Evolutionary conservation across 1,140 invertebrate species (phyloP).

Genomic region (Anoplolepis gracilipes): DNA sequence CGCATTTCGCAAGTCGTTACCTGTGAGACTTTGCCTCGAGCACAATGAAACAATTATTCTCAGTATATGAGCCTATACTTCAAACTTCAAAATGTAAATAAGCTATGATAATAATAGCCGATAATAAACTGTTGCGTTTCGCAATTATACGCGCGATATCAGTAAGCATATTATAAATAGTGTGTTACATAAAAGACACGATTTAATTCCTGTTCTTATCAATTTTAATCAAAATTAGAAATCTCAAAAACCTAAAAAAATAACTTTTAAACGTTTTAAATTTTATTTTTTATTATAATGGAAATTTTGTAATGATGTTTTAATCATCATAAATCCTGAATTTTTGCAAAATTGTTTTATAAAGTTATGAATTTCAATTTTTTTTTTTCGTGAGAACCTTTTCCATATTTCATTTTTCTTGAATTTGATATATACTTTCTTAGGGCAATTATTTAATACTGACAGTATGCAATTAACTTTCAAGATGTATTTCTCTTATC

Average conservation of each 20-base stretch:
- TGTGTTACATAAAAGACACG: background rate
- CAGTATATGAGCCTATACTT: slow-evolving; percentile 19
- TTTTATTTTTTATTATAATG: background rate
- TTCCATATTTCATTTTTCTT: background rate
- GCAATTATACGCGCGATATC: background rate
- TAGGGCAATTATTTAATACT: background rate
- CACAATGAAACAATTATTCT: slow-evolving; percentile 41
- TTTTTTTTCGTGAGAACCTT: background rate
- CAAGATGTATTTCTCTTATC: background rate
- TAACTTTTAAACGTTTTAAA: background rate
- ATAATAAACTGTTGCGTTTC: slow-evolving; percentile 21
- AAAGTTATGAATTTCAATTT: background rate
- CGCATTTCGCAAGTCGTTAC: slow-evolving; percentile 11
- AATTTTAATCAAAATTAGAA: background rate
- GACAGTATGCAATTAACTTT: background rate
- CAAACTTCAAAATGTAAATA: slow-evolving; percentile 43
- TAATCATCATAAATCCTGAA: background rate
- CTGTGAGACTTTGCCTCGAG: background rate
- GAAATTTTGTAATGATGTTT: background rate
- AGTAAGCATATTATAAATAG: background rate
- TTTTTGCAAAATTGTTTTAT: background rate
- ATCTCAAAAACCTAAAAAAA: background rate
- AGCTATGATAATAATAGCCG: background rate
- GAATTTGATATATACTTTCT: background rate
- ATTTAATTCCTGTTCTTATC: background rate